These are phyloP conservation scores for Calidris pugnax DNA, from an alignment of 2,113 vertebrate species.

Conservation along the genomic window DNA sequence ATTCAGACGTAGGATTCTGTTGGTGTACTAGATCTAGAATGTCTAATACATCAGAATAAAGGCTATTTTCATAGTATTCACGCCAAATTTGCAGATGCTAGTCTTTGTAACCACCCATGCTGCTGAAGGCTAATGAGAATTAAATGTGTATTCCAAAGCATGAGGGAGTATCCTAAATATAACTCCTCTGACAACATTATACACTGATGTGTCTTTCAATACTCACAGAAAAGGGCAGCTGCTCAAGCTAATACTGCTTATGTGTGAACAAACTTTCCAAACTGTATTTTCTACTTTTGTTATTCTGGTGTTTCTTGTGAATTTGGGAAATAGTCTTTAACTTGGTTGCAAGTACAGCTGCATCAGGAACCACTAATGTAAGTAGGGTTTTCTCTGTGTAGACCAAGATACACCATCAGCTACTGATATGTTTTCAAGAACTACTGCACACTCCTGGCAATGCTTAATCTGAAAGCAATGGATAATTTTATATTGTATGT, in stretches of 20 bases:
- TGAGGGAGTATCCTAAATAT: slow-evolving; percentile 39
- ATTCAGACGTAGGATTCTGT: background rate
- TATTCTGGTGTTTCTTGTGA: background rate
- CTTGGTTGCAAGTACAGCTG: background rate
- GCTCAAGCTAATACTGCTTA: background rate
- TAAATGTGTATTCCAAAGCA: background rate
- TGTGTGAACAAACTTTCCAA: background rate
- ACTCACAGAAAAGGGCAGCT: slow-evolving; percentile 4
- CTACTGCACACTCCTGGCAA: background rate
- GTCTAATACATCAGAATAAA: slow-evolving; percentile 4
- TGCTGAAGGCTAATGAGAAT: slow-evolving; percentile 18
- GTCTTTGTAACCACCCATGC: slow-evolving; percentile 25
- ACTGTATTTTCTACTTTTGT: background rate
- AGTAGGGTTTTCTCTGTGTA: background rate
- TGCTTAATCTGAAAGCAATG: background rate
- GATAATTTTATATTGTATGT: background rate
- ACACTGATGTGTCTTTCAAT: background rate
- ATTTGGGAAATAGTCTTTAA: background rate
- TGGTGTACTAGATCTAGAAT: background rate
- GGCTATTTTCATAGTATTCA: slow-evolving; percentile 9
- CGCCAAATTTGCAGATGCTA: background rate
- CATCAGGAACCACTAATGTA: background rate
- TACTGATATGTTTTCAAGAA: background rate
- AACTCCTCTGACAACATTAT: slow-evolving; percentile 3
- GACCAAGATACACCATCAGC: background rate